A percentile compares a stretch with the other conserved stretches of the same genome.
Conservation (phyloP, 2,113 vertebrate species). For the Scolopax mira region DNA sequence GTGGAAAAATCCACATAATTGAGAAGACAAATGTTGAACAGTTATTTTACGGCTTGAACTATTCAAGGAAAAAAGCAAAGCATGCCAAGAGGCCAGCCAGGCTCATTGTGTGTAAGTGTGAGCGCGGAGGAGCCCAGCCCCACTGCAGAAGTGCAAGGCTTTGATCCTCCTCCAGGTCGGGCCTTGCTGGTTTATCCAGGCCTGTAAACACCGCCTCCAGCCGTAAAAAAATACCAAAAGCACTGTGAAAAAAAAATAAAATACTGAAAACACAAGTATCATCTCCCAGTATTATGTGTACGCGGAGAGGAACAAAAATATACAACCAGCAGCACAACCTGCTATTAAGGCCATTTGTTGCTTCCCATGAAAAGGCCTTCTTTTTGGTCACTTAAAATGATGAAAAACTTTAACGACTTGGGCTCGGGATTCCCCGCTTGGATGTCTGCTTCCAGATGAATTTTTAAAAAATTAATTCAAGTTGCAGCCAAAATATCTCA, state of each 20-base stretch:
- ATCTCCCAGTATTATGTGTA: not conserved
- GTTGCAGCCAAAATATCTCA: not conserved
- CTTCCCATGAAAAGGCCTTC: not conserved
- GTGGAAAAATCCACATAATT: conserved; percentile 67
- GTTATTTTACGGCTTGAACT: conserved; percentile 25
- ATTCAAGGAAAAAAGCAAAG: conserved; percentile 30
- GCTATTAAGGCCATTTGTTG: not conserved
- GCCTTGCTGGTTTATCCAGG: not conserved
- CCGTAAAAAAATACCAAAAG: not conserved
- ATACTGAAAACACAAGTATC: not conserved
- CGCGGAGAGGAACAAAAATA: not conserved
- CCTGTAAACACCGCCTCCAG: not conserved
- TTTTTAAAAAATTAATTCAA: not conserved
- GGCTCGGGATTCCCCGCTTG: not conserved
- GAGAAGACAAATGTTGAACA: conserved; percentile 65
- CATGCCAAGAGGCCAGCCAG: conserved; percentile 46
- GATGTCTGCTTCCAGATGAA: not conserved
- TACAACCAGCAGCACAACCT: rapidly evolving
- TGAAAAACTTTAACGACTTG: not conserved
- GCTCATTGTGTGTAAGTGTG: not conserved
- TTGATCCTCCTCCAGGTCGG: not conserved
- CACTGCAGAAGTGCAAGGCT: not conserved
- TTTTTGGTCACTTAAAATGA: not conserved
- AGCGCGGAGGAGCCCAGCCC: not conserved
- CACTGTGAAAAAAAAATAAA: not conserved